Evolutionary conservation across 2,113 vertebrate genomes (phyloP).

Genomic region (Bothrops jararaca): DNA sequence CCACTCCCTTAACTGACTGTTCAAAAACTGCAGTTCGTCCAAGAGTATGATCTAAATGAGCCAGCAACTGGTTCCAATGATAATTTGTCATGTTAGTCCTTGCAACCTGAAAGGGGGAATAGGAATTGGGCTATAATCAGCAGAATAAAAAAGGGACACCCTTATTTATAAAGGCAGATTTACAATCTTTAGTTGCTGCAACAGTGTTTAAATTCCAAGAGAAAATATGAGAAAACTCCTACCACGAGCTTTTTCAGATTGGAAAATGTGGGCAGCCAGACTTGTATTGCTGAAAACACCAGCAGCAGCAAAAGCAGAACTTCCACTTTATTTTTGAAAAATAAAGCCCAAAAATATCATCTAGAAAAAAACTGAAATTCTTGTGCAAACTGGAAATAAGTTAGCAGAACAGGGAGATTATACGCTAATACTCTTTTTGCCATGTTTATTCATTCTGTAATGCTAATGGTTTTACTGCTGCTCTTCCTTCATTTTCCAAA

Average conservation of each 20-base stretch:
- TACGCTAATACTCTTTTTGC: not conserved
- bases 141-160: not conserved
- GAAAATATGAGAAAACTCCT: not conserved
- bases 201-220: not conserved
- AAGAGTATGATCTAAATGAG: not conserved
- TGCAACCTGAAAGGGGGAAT: not conserved
- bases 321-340: not conserved
- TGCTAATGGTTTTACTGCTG: not conserved
- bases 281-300: not conserved
- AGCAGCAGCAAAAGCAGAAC: not conserved
- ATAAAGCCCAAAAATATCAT: not conserved
- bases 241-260: not conserved
- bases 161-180: not conserved
- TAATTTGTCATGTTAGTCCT: not conserved
- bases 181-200: not conserved
- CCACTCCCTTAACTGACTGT: not conserved
- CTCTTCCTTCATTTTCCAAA: not conserved
- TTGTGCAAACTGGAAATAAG: not conserved
- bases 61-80: not conserved
- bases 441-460: not conserved
- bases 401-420: not conserved
- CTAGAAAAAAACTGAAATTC: not conserved
- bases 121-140: not conserved
- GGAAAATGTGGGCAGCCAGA: not conserved
- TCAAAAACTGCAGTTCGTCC: not conserved